Evolutionary conservation across 2,888 invertebrate species (phyloP).

Genomic region (Stenchaetothrips biformis): DNA sequence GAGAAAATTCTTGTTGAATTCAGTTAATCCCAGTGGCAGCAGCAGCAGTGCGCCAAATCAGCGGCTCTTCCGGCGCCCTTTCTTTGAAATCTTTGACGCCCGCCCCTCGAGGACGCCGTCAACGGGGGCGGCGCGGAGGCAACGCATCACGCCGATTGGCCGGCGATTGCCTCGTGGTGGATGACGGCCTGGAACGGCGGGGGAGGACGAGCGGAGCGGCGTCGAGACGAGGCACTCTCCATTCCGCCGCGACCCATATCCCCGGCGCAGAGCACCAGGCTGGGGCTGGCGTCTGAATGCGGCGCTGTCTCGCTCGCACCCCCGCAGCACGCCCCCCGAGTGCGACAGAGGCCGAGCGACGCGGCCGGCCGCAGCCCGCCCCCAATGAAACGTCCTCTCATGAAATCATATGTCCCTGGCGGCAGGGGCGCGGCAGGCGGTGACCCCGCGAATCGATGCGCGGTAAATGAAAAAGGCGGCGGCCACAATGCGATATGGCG

Average conservation of each 20-base stretch:
- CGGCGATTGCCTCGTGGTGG: neutral
- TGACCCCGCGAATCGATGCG: neutral
- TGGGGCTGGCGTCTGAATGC: too few relatives aligned
- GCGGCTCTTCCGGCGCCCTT: neutral
- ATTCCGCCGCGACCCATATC: neutral
- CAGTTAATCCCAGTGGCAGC: neutral
- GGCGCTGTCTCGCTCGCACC: too few relatives aligned
- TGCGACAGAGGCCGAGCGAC: neutral
- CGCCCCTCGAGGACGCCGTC: neutral
- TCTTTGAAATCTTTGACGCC: neutral
- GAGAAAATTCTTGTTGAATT: neutral
- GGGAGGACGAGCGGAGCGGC: neutral
- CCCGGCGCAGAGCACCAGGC: neutral
- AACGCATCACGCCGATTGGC: neutral
- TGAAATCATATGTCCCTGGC: slow-evolving; percentile 17
- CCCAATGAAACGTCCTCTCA: slow-evolving; percentile 12
- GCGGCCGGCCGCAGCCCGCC: neutral
- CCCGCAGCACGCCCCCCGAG: too few relatives aligned
- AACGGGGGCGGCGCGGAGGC: too few relatives aligned
- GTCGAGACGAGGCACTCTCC: neutral
- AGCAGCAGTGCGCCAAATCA: neutral
- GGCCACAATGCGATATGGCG: neutral
- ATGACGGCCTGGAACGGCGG: too few relatives aligned
- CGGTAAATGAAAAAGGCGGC: too few relatives aligned
- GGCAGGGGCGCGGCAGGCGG: neutral